phyloP scores from a whole-genome alignment of 1,140 invertebrate species.

The Stratiolaelaps scimitus region DNA sequence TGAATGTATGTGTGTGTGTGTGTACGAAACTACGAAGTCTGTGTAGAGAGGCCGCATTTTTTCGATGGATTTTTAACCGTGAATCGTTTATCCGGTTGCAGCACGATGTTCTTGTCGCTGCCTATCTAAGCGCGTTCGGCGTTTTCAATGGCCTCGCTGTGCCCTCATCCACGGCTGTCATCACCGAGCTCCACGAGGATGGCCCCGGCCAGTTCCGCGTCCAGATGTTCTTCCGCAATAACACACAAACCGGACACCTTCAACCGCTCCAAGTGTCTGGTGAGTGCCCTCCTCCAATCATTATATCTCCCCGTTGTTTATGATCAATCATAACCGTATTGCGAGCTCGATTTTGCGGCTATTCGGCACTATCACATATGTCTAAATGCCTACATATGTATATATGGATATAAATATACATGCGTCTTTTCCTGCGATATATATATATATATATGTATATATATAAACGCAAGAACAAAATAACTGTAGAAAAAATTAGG shows the following conservation, averaged over 20 bases:
- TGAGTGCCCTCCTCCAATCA: no score
- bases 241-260: neutral
- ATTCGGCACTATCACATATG: no score
- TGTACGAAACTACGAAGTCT: no score
- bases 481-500: neutral
- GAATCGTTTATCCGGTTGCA: neutral
- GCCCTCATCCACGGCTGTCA: neutral
- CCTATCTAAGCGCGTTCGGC: neutral
- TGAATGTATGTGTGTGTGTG: no score
- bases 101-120: slow-evolving; percentile 24
- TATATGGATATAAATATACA: no score
- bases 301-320: no score
- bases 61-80: neutral
- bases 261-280: neutral
- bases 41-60: neutral
- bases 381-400: no score
- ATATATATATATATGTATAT: neutral
- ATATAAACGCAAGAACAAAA: neutral
- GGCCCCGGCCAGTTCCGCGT: neutral
- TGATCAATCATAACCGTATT: no score
- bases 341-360: no score
- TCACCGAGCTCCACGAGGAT: slow-evolving; percentile 7
- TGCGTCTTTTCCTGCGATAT: no score
- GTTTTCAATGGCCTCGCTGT: slow-evolving; percentile 4
- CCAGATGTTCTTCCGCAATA: slow-evolving; percentile 11